phyloP scores from a whole-genome alignment of 2,888 invertebrate genomes.

The Eubasilissa splendida region DNA sequence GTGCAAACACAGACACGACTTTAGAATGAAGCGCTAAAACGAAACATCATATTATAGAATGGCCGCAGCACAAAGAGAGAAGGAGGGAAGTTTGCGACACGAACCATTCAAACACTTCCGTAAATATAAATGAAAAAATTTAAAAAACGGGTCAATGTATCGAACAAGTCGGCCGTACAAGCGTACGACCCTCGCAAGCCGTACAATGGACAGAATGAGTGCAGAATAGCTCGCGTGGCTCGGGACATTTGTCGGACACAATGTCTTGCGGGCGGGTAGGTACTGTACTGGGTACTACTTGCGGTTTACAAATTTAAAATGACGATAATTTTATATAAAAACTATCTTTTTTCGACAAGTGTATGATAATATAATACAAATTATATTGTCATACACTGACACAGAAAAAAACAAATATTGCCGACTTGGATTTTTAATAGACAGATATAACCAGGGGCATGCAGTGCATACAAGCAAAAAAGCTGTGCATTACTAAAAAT shows the following conservation, averaged over 20 bases:
- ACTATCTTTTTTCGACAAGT: not conserved
- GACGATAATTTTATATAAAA: not conserved
- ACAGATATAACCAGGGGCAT: too few relatives aligned
- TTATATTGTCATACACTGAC: too few relatives aligned
- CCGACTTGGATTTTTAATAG: too few relatives aligned
- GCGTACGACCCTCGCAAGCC: not conserved
- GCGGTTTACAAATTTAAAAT: not conserved
- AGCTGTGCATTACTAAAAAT: too few relatives aligned
- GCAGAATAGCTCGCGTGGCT: conserved; percentile 18
- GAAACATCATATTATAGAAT: conserved; percentile 1
- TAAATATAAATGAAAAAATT: not conserved
- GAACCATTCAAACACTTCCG: conserved; percentile 8
- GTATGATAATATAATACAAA: too few relatives aligned
- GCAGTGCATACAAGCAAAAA: too few relatives aligned
- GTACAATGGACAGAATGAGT: conserved; percentile 4
- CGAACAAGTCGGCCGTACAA: not conserved
- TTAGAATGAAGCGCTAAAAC: conserved; percentile 24
- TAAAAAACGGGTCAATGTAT: conserved; percentile 17
- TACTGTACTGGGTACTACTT: not conserved
- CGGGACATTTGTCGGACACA: not conserved
- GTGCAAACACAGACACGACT: conserved; percentile 31
- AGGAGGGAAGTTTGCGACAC: not conserved
- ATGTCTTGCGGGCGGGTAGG: not conserved
- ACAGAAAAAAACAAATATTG: too few relatives aligned
- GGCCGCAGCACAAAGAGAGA: not conserved